Percentiles rank a stretch among this genome's conserved stretches.
Evolutionary conservation across 2,888 invertebrate genomes (phyloP).

Genomic region (Calameuta pallipes): DNA sequence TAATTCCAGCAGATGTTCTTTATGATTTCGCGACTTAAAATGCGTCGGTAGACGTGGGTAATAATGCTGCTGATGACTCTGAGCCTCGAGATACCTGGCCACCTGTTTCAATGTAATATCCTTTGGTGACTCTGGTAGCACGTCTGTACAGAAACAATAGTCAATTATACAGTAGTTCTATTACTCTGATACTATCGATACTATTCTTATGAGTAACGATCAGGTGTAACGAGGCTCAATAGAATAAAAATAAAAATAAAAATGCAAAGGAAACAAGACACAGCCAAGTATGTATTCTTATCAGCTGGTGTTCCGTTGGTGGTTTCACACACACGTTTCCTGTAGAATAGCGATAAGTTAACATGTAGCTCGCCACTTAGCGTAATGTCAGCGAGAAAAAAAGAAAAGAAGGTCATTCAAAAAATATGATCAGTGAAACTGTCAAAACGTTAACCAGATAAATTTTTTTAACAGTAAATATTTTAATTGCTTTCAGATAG

Average conservation of each 20-base stretch:
- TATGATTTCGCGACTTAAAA: slow-evolving; percentile 27
- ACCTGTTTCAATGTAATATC: slow-evolving; percentile 45
- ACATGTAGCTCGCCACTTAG: background rate
- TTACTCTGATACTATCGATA: background rate
- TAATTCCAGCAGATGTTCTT: slow-evolving; percentile 28
- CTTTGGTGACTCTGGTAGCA: slow-evolving; percentile 42
- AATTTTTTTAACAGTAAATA: background rate
- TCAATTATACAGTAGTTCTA: background rate
- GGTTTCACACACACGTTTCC: background rate
- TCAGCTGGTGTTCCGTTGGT: background rate
- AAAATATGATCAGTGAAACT: background rate
- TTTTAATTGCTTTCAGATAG: background rate
- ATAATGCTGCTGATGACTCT: slow-evolving; percentile 25
- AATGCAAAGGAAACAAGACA: background rate
- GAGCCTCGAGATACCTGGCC: slow-evolving; percentile 44
- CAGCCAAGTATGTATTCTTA: background rate
- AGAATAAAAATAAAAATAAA: background rate
- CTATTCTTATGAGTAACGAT: background rate
- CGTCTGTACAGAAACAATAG: slow-evolving; percentile 37
- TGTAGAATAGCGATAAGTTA: background rate
- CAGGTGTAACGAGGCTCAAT: background rate
- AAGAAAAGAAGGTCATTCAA: background rate
- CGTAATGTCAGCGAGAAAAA: background rate
- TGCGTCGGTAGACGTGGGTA: slow-evolving; percentile 22
- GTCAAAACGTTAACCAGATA: background rate